Percentiles rank a stretch among this genome's conserved stretches.
Conservation (phyloP, 1,140 invertebrate species). For the Drosophila tsacasi region DNA sequence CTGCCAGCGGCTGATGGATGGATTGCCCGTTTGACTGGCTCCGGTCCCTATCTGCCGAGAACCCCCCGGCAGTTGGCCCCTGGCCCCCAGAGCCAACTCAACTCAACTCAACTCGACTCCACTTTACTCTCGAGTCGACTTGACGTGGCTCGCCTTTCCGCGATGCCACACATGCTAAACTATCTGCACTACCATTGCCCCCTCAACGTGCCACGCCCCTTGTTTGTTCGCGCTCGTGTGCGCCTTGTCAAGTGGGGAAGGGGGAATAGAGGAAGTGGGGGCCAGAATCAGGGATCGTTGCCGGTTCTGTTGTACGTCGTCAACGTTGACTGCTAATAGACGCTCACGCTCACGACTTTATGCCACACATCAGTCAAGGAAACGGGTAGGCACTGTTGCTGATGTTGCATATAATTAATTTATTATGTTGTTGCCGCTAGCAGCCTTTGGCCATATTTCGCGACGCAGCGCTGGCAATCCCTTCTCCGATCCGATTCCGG, state of each 20-base stretch:
- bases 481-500: constrained; percentile 18
- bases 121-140: constrained; percentile 22
- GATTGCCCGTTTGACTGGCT: constrained; percentile 79
- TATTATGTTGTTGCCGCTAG: constrained; percentile 79
- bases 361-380: constrained; percentile 69
- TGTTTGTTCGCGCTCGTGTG: constrained; percentile 77
- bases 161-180: constrained; percentile 80
- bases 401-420: constrained; percentile 84
- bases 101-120: constrained; percentile 23
- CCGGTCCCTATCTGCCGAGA: constrained; percentile 29
- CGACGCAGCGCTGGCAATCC: constrained; percentile 34
- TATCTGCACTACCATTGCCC: constrained; percentile 50
- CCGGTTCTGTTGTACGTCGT: constrained; percentile 58
- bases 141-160: constrained; percentile 47
- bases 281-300: constrained; percentile 38
- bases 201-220: constrained; percentile 58
- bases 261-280: background rate
- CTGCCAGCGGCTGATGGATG: constrained; percentile 79
- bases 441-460: constrained; percentile 71
- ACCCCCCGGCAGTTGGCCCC: constrained; percentile 10
- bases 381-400: constrained; percentile 40
- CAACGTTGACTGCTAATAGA: constrained; percentile 81
- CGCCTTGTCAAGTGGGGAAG: constrained; percentile 57
- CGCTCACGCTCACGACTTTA: constrained; percentile 76
- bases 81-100: constrained; percentile 13